Evolutionary conservation across 2,888 invertebrate genomes (phyloP).

Genomic region (Platycheirus rosarum): DNA sequence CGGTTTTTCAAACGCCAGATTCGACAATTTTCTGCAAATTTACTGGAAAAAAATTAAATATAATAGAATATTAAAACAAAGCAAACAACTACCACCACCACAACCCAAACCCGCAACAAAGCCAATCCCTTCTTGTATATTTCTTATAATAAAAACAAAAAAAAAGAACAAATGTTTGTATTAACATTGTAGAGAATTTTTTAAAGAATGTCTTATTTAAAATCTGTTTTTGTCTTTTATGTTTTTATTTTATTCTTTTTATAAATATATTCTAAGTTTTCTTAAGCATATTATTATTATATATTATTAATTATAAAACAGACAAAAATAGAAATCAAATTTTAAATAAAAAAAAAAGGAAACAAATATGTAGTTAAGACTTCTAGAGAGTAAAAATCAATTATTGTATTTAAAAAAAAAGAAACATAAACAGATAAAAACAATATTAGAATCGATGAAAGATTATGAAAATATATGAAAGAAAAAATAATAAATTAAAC

Average conservation of each 20-base stretch:
- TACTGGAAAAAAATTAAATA: conserved; percentile 21
- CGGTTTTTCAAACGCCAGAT: conserved; percentile 12
- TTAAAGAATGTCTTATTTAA: conserved; percentile 31
- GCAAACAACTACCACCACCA: conserved; percentile 50
- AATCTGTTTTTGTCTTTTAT: conserved; percentile 41
- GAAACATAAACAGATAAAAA: conserved; percentile 7
- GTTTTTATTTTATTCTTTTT: conserved; percentile 50
- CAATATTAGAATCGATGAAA: conserved; percentile 60
- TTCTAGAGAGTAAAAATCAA: conserved; percentile 70
- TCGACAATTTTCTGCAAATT: conserved; percentile 21
- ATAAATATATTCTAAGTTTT: conserved; percentile 62
- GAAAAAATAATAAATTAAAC: conserved; percentile 55
- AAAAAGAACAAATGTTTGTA: conserved; percentile 53
- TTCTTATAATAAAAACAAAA: conserved; percentile 51
- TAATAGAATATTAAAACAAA: conserved; percentile 11
- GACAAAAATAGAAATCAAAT: conserved; percentile 68
- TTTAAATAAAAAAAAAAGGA: conserved; percentile 46
- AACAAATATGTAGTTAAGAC: conserved; percentile 68
- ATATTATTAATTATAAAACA: conserved; percentile 47
- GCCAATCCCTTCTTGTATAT: conserved; percentile 66
- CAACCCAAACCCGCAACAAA: conserved; percentile 36
- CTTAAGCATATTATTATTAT: conserved; percentile 69
- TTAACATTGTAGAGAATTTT: conserved; percentile 66
- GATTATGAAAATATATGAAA: conserved; percentile 61
- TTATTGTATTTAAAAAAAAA: conserved; percentile 67